Percentiles rank a stretch among this genome's conserved stretches.
Evolutionary conservation across 2,113 vertebrate genomes (phyloP).

Genomic region (Synodontis membranacea): DNA sequence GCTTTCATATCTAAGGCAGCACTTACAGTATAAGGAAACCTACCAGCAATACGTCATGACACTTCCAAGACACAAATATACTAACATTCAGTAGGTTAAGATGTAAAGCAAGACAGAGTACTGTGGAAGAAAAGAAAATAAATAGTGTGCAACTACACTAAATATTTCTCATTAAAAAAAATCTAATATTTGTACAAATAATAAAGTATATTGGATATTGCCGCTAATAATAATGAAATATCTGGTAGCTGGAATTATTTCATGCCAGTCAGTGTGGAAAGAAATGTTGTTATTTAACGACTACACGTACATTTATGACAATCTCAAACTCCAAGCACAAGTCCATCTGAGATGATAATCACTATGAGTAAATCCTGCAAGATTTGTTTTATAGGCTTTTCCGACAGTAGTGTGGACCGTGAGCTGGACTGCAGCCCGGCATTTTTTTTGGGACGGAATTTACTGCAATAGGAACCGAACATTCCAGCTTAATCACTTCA

Average conservation of each 20-base stretch:
- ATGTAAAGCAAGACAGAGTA: not conserved
- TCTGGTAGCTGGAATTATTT: not conserved
- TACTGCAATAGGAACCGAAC: not conserved
- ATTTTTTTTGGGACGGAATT: not conserved
- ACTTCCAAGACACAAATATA: not conserved
- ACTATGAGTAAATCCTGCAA: not conserved
- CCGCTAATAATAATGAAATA: not conserved
- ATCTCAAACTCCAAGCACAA: no score
- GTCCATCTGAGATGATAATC: not conserved
- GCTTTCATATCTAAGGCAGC: not conserved
- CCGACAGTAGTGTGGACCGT: not conserved
- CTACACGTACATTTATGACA: no score
- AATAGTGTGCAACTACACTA: not conserved
- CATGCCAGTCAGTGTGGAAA: not conserved
- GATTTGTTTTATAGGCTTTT: not conserved
- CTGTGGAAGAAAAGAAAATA: not conserved
- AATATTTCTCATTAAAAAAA: not conserved
- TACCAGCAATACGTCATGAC: not conserved
- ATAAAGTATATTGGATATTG: not conserved
- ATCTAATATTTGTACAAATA: not conserved
- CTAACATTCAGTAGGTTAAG: not conserved
- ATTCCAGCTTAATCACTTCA: constrained; percentile 36
- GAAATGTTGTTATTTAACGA: no score
- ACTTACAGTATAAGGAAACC: not conserved
- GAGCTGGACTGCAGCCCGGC: not conserved